These are phyloP conservation scores for Megalonaias nervosa DNA, from an alignment of 1,140 invertebrate species.

Conservation along the genomic window DNA sequence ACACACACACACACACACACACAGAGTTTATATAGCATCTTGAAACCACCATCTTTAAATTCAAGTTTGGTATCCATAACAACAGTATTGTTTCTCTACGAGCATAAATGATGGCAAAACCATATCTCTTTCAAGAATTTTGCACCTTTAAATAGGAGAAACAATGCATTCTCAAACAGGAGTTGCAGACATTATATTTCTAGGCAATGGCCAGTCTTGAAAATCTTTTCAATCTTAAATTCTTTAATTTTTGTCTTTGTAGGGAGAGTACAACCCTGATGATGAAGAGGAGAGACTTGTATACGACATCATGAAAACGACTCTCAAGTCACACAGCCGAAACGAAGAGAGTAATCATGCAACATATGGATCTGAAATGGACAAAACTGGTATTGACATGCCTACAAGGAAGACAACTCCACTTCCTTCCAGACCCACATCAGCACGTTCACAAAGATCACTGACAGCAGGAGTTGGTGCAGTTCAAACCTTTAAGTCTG, in stretches of 20 bases:
- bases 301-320: slow-evolving; percentile 59
- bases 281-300: slow-evolving; percentile 61
- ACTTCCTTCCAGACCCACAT: slow-evolving; percentile 18
- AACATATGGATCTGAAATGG: slow-evolving; percentile 34
- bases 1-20: no score
- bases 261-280: slow-evolving; percentile 57
- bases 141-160: no score
- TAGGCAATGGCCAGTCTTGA: no score
- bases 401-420: slow-evolving; percentile 8
- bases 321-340: slow-evolving; percentile 36
- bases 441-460: slow-evolving; percentile 32
- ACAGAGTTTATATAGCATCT: no score
- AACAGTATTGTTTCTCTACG: no score
- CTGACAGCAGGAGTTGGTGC: slow-evolving; percentile 27
- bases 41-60: no score
- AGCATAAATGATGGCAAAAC: no score
- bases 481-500: slow-evolving; percentile 34
- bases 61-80: no score
- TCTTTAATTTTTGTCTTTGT: slow-evolving; percentile 1
- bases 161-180: no score
- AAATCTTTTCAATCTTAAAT: no score
- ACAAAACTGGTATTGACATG: slow-evolving; percentile 15
- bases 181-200: no score
- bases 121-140: no score
- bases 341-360: slow-evolving; percentile 37